phyloP scores from a whole-genome alignment of 2,888 invertebrate genomes.

The Dyspetes luteomarginatus region DNA sequence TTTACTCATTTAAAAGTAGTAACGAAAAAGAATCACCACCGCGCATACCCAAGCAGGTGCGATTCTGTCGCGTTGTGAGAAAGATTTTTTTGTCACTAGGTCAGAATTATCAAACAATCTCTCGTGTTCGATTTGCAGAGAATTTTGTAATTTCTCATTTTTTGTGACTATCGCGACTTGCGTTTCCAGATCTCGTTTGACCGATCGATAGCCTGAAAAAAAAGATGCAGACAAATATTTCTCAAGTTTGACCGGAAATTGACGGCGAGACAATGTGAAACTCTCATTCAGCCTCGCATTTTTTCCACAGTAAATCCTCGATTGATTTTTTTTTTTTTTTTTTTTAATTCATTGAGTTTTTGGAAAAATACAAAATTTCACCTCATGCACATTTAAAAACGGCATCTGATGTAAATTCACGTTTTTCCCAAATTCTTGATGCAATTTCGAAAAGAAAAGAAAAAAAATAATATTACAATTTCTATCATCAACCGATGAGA shows the following conservation, averaged over 20 bases:
- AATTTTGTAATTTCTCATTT: constrained; percentile 87
- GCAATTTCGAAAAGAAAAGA: too few relatives aligned
- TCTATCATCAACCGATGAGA: too few relatives aligned
- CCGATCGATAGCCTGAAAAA: constrained; percentile 89
- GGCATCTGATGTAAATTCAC: neutral
- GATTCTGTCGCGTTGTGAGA: constrained; percentile 76
- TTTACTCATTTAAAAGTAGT: constrained; percentile 77
- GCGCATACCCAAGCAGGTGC: constrained; percentile 80
- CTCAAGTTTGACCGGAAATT: too few relatives aligned
- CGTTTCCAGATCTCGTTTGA: constrained; percentile 96
- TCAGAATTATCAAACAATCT: constrained; percentile 88
- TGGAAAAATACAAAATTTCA: neutral
- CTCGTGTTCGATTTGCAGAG: constrained; percentile 90
- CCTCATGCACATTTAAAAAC: too few relatives aligned
- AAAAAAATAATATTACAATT: too few relatives aligned
- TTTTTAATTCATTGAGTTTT: neutral
- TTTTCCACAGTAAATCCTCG: too few relatives aligned
- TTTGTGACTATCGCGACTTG: constrained; percentile 95
- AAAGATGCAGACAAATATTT: constrained; percentile 23
- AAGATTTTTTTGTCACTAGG: constrained; percentile 85
- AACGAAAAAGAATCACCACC: constrained; percentile 79
- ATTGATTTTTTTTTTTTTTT: neutral
- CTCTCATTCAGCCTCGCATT: too few relatives aligned
- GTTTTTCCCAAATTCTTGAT: too few relatives aligned
- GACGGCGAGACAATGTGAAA: too few relatives aligned